A percentile compares a stretch with the other conserved stretches of the same genome.
These are phyloP conservation scores for Zosterops borbonicus DNA, from an alignment of 2,113 vertebrate species.

Conservation along the genomic window DNA sequence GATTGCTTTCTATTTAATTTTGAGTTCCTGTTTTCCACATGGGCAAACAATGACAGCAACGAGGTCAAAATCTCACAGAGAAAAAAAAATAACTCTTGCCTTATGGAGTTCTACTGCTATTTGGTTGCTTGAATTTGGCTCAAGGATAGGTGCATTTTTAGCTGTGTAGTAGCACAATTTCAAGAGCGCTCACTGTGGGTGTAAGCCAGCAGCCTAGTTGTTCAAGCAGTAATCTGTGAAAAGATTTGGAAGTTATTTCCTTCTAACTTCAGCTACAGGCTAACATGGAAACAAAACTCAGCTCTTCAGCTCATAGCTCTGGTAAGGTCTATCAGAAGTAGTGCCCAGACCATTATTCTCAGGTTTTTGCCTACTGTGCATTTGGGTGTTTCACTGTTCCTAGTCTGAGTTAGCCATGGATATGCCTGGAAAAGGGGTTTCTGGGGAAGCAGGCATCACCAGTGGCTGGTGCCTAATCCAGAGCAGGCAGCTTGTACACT, in stretches of 20 bases:
- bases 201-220: neutral
- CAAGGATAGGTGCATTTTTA: neutral
- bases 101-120: neutral
- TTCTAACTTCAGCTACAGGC: neutral
- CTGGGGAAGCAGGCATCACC: neutral
- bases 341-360: neutral
- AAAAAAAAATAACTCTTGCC: neutral
- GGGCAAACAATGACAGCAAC: neutral
- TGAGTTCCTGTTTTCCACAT: neutral
- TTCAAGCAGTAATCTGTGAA: neutral
- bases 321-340: neutral
- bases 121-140: neutral
- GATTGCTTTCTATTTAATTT: neutral
- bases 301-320: neutral
- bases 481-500: fast-evolving
- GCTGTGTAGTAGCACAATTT: neutral
- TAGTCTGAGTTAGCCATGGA: neutral
- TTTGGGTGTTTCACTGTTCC: neutral
- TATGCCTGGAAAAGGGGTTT: neutral
- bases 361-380: neutral
- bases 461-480: neutral
- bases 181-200: fast-evolving
- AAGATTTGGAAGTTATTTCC: neutral
- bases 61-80: neutral
- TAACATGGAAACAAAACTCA: neutral